Conservation (phyloP, 2,797 vertebrate genomes). For the Botia kubotai region DNA sequence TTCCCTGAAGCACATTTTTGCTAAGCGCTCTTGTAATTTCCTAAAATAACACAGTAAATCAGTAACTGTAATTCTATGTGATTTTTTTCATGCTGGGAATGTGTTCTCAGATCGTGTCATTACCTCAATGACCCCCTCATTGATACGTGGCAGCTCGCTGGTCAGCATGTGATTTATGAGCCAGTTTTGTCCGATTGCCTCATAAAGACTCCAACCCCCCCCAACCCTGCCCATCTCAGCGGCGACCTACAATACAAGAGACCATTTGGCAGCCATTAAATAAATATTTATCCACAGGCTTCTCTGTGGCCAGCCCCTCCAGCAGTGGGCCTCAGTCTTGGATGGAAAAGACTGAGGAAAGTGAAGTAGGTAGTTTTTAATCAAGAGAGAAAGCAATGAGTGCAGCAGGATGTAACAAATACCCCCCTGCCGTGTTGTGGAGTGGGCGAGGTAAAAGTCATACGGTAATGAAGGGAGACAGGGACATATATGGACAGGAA, state of each 20-base stretch:
- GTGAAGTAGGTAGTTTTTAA: conserved; percentile 54
- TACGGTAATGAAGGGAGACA: conserved; percentile 71
- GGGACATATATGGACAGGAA: conserved; percentile 65
- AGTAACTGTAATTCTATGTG: conserved; percentile 30
- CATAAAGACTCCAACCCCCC: conserved; percentile 25
- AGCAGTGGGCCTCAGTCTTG: conserved; percentile 63
- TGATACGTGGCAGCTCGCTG: conserved; percentile 24
- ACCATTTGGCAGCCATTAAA: conserved; percentile 70
- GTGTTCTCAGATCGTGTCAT: conserved; percentile 28
- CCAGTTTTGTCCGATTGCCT: conserved; percentile 27
- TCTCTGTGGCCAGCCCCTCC: conserved; percentile 58
- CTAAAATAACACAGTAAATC: conserved; percentile 24
- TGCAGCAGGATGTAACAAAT: conserved; percentile 63
- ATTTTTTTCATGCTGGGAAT: conserved; percentile 32
- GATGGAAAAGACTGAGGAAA: conserved; percentile 25
- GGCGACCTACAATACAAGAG: conserved; percentile 70
- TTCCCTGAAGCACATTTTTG: neutral
- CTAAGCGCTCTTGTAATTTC: conserved; percentile 17
- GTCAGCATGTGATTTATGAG: conserved; percentile 36
- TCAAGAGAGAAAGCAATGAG: conserved; percentile 57
- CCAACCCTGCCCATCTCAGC: conserved; percentile 42
- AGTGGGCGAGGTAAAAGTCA: conserved; percentile 62
- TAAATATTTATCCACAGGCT: conserved; percentile 61
- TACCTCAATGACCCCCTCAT: conserved; percentile 37
- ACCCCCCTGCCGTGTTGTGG: conserved; percentile 57